Percentiles rank a stretch among this genome's conserved stretches.
Conservation (phyloP, 2,888 invertebrate species). For the Dolichomitus sp. region DNA sequence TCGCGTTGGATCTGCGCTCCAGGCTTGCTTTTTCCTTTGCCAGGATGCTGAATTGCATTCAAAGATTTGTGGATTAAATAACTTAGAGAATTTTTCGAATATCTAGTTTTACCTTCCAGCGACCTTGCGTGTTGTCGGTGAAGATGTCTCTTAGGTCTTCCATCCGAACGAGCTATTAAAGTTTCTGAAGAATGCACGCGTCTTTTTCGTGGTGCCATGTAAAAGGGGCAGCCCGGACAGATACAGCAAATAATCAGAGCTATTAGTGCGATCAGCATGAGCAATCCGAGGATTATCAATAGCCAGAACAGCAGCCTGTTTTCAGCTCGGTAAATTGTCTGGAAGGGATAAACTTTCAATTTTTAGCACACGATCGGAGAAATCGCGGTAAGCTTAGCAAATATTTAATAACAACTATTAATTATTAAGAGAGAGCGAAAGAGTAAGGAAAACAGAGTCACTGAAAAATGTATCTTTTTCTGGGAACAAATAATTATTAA, state of each 20-base stretch:
- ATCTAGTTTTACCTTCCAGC: conserved; percentile 71
- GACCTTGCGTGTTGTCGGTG: conserved; percentile 77
- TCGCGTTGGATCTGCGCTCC: conserved; percentile 92
- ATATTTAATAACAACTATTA: too few relatives aligned
- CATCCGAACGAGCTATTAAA: conserved; percentile 78
- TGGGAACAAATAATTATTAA: too few relatives aligned
- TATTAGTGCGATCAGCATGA: conserved; percentile 91
- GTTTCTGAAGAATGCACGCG: conserved; percentile 84
- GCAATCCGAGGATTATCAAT: conserved; percentile 91
- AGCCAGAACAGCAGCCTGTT: conserved; percentile 92
- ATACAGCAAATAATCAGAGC: conserved; percentile 93
- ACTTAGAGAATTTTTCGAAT: background rate
- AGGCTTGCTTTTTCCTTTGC: conserved; percentile 90
- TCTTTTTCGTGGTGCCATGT: conserved; percentile 90
- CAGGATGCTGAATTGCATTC: conserved; percentile 70
- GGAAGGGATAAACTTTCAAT: conserved; percentile 80
- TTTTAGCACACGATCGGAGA: background rate
- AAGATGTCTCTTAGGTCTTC: conserved; percentile 80
- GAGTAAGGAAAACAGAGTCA: too few relatives aligned
- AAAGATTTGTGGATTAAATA: background rate
- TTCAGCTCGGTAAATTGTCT: conserved; percentile 92
- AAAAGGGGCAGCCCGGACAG: conserved; percentile 94
- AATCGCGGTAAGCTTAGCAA: background rate
- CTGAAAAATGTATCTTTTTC: too few relatives aligned
- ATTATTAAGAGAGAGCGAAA: too few relatives aligned